Evolutionary conservation across 2,797 vertebrate species (phyloP), one percentile per base, ranked within the genome.

Genomic region (Falco biarmicus): DNA sequence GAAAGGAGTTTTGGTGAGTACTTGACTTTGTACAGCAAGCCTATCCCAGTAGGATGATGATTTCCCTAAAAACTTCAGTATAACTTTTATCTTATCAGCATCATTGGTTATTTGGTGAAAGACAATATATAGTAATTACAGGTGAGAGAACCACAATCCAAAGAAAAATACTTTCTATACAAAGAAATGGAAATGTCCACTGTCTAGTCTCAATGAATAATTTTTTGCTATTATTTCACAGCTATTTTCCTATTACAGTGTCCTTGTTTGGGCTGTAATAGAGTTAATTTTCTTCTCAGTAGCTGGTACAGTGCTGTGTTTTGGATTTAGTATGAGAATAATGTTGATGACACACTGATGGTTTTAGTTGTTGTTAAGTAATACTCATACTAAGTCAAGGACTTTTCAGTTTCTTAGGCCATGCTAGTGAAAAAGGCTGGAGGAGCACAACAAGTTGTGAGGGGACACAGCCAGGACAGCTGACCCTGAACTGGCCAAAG

Each of bases 141-240:
- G 6, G 3, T n/a, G 13, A 75, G 6, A 89, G 6, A 15, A 57
- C 12, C 14, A 37, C 2, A 53, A 39, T 34, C 71, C 2, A 1
- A 76, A 61, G 9, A 66, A 66, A 79, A 79, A 37, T 41, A 48
- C 13, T 15, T 57, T 70, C 2, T 41, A 25, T 37, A 37, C 3
- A 54, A 88, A 43, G 32, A 60, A 56, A 82, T 9, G 29, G 79
- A 82, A 50, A 76, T 57, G 6, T 37, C 4, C 7, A n/a, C 19
- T 60, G 9, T 59, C 17, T 19, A 57, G 7, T 20, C 0, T 1
- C 9, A 68, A 29, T 8, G 6, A 1, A 2, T 24, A 60, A 5
- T 8, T 21, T 69, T 92, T 54, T 84, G 6, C 9, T 50, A 10
- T 25, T 84, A 2, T 48, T 95, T 68, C 34, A 68, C 45, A 61